phyloP scores from a whole-genome alignment of 2,113 vertebrate genomes.

The Oncorhynchus tshawytscha region DNA sequence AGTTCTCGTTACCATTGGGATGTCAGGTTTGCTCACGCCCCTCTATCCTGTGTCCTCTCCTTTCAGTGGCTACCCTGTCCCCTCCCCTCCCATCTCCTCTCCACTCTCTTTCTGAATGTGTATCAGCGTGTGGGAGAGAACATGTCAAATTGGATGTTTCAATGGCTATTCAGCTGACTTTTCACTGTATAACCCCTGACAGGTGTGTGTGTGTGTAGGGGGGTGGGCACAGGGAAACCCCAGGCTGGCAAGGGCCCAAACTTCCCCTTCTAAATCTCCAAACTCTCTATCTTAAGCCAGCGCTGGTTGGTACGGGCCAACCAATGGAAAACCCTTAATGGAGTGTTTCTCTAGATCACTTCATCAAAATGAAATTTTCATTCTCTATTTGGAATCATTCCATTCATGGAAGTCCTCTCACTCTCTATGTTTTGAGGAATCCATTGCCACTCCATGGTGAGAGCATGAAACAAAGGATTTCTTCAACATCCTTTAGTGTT shows the following conservation, averaged over 20 bases:
- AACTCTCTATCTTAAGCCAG: too few species aligned
- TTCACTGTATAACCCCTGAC: constrained; percentile 8
- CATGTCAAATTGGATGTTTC: constrained; percentile 7
- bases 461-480: constrained; percentile 7
- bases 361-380: constrained; percentile 21
- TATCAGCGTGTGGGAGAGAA: background rate
- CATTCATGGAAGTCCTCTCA: background rate
- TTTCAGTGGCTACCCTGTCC: background rate
- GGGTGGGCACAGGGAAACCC: constrained; percentile 29
- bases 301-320: too few species aligned
- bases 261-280: background rate
- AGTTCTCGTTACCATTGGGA: background rate
- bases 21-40: background rate
- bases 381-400: constrained; percentile 20
- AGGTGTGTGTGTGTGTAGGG: background rate
- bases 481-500: constrained; percentile 34
- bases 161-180: constrained; percentile 4
- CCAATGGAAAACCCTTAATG: background rate
- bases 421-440: constrained; percentile 15
- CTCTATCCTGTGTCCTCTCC: background rate
- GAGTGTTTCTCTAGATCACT: background rate
- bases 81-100: background rate
- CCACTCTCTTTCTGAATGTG: background rate
- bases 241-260: constrained; percentile 23
- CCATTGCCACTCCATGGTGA: too few species aligned